Evolutionary conservation across 2,113 vertebrate species (phyloP).

Genomic region (Orthonyx spaldingii): DNA sequence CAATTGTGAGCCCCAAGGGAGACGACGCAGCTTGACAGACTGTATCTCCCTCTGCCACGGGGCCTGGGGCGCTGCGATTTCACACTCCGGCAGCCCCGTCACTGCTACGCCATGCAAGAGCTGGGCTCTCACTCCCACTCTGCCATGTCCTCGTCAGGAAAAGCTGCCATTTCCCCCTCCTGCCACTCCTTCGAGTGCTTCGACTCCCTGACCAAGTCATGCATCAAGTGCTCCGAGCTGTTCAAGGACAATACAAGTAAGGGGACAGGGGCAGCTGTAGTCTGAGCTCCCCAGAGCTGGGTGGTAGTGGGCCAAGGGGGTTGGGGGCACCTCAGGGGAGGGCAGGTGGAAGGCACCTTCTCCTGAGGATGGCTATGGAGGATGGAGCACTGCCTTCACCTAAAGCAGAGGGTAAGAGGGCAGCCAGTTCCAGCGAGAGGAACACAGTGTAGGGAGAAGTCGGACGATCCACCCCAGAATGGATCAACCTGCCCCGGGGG

Average conservation of each 20-base stretch:
- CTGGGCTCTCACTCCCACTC: not conserved
- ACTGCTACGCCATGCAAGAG: not conserved
- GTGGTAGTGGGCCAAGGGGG: not conserved
- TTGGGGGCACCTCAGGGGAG: not conserved
- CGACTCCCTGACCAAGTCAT: constrained; percentile 31
- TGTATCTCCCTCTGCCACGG: constrained; percentile 50
- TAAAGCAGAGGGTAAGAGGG: not conserved
- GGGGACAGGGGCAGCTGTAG: not conserved
- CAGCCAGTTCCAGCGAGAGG: not conserved
- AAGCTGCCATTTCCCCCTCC: not conserved
- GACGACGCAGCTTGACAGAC: constrained; percentile 20
- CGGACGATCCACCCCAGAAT: accelerated
- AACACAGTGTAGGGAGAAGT: accelerated
- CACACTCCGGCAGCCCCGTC: not conserved
- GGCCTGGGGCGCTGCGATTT: not conserved
- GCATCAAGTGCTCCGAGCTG: constrained; percentile 38
- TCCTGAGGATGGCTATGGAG: not conserved
- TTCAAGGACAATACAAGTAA: constrained; percentile 58
- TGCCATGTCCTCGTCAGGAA: not conserved
- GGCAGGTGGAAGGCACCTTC: not conserved
- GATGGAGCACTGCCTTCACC: not conserved
- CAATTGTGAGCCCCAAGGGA: not conserved
- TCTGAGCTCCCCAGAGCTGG: not conserved
- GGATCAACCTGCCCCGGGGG: not conserved
- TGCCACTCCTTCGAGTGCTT: constrained; percentile 27